These are phyloP conservation scores for Rhopilema esculentum DNA, from an alignment of 30 jellyfish, hydroid and myxozoan species.

Conservation along the genomic window DNA sequence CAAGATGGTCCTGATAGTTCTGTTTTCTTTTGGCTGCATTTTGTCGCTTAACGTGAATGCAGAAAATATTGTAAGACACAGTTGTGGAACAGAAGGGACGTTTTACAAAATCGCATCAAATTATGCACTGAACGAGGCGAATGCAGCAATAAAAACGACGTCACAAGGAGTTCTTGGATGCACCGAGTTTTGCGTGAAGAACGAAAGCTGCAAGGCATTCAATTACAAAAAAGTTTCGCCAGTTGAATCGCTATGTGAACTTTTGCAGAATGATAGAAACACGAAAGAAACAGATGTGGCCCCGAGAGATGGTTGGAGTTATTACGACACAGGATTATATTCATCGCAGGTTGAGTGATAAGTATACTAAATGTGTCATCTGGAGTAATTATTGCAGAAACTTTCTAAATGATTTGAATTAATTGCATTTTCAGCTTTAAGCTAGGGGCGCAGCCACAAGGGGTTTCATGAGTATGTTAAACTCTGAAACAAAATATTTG, in stretches of 20 bases:
- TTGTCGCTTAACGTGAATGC: neutral
- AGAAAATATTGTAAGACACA: slow-evolving; percentile 26
- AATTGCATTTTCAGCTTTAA: neutral
- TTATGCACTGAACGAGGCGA: slow-evolving; percentile 23
- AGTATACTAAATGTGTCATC: neutral
- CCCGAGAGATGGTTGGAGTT: slow-evolving; percentile 39
- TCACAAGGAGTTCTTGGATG: slow-evolving; percentile 10
- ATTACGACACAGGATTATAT: slow-evolving; percentile 51
- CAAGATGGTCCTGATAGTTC: neutral
- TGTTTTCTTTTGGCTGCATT: neutral
- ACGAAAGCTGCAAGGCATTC: slow-evolving; percentile 30
- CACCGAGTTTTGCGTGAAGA: neutral
- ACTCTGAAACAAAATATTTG: too few relatives aligned
- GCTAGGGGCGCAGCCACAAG: too few relatives aligned
- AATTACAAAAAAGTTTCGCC: slow-evolving; percentile 1
- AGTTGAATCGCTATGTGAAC: slow-evolving; percentile 19
- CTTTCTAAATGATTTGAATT: too few relatives aligned
- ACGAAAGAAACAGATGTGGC: slow-evolving; percentile 15
- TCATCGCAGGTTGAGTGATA: slow-evolving; percentile 1
- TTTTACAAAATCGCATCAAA: slow-evolving; percentile 43
- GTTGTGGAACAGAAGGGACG: slow-evolving; percentile 28
- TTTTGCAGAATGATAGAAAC: slow-evolving; percentile 28
- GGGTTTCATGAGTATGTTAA: too few relatives aligned
- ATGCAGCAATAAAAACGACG: neutral
- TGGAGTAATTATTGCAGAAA: neutral